Conservation (phyloP, 2,888 invertebrate genomes). For the Temnothorax unifasciatus region DNA sequence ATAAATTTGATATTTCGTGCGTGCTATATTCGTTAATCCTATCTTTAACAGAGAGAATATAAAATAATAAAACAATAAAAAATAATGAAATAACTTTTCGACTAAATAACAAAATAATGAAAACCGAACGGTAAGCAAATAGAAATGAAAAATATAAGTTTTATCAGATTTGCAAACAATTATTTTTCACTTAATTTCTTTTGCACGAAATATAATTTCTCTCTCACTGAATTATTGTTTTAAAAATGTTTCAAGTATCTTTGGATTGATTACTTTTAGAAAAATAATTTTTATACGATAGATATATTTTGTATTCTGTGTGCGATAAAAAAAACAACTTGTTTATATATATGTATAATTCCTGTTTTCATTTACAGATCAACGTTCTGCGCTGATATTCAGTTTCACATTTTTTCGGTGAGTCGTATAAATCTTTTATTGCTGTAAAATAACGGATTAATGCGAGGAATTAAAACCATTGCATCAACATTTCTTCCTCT, state of each 20-base stretch:
- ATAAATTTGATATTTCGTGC: constrained; percentile 17
- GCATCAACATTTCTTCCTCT: background rate
- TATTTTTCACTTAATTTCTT: background rate
- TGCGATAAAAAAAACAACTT: background rate
- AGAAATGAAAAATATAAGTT: background rate
- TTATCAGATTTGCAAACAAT: background rate
- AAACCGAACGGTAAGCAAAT: background rate
- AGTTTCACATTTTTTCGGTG: background rate
- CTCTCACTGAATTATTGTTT: background rate
- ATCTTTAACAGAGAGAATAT: background rate
- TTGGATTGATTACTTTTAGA: too few relatives aligned
- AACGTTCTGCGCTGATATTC: background rate
- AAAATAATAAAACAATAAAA: constrained; percentile 7
- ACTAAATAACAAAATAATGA: constrained; percentile 23
- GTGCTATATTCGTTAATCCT: constrained; percentile 17
- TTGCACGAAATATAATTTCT: background rate
- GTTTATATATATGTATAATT: background rate
- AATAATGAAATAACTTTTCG: background rate
- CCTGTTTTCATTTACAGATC: constrained; percentile 13
- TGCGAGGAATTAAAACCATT: background rate
- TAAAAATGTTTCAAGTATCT: background rate
- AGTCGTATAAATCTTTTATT: background rate
- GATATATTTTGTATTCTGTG: background rate
- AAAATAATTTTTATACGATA: background rate
- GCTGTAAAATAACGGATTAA: background rate